Evolutionary conservation across 2,888 invertebrate genomes (phyloP), one percentile per base, ranked within the genome.

Genomic region (Esperia sulphurella): DNA sequence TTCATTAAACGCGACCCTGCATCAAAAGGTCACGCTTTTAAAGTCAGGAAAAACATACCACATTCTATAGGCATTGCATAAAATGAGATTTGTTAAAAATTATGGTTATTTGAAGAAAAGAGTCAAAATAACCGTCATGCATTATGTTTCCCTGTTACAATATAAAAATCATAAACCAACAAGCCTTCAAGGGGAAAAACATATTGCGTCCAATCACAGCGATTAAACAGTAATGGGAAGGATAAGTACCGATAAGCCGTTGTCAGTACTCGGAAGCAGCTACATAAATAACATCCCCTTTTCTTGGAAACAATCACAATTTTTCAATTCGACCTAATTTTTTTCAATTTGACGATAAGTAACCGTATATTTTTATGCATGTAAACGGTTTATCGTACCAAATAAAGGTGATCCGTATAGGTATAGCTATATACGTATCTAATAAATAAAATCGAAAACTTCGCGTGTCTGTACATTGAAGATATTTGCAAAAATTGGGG

Each of bases 21-120:
- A 62, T 56, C 59, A 50, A 82, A 82, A 79, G 81, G 79, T 77
- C 77, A 69, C 64, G 67, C 65, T 71, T 72, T 75, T 71, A 64
- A 63, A 64, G 47, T 70, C 69, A 65, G 68, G 5, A 14, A 3
- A 14, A 38, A 61, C 66, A 69, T 64, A 71, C 66, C 68, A 69
- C 65, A 8, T n/a, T 2, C 13, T 7, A 38, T 38, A 13, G 21
- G 21, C 21, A 21, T 21, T 21, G 21, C 21, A 5, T 21, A 2
- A 21, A 21, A n/a, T 2, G 21, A 5, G 21, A 21, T 21, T 21
- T 21, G 21, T 21, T 21, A 5, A 21, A 3, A 21, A 21, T 21
- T 5, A 2, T 21, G 21, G 21, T 21, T 21, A 21, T 21, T 21
- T 21, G 21, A 2, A 21, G 21, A 3, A 2, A 5, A 21, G 21